Evolutionary conservation across 2,113 vertebrate species (phyloP), one percentile per base, ranked within the genome.

Genomic region (Crypturellus undulatus): DNA sequence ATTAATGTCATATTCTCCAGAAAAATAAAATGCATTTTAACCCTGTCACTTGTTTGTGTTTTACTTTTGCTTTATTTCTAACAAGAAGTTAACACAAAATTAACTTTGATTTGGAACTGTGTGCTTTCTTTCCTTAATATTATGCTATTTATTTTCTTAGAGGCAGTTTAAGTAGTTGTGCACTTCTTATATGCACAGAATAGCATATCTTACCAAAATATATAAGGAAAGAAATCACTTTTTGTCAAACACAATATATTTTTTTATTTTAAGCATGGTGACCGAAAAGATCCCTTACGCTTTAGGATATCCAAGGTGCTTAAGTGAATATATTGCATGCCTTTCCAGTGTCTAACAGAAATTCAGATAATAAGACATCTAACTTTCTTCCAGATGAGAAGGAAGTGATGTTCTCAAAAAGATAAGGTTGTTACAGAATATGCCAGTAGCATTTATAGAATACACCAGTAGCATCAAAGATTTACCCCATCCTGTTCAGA

Each of bases 181-280:
- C 20, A 26, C 7, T 62, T 83, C 38, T 73, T 77, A 24, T 30
- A 68, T 45, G 21, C 1, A 34, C 24, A 76, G 4, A 75, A 63
- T 68, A 76, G 3, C 36, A 6, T 28, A 26, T 3, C 18, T 68
- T 59, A 43, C 22, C 38, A 70, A 88, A 63, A n/a, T 24, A 77
- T 0, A 0, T 21, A 45, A 68, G 5, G 25, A 62, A 11, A 20
- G 10, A 64, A 76, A 59, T 2, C 3, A n/a, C 20, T 65, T n/a
- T 22, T 19, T 56, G 34, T 76, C 30, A 72, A 70, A 72, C 9
- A 3, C 6, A 58, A 79, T 11, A 25, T 12, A 56, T 21, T 60
- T 81, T 32, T 38, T 38, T 38, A 38, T 26, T 84, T 79, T 54
- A 28, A 5, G 43, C 16, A 62, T 5, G 7, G 13, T 26, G 15